These are phyloP conservation scores for Conus canariensis DNA, from an alignment of 2,888 invertebrate species.

Conservation along the genomic window DNA sequence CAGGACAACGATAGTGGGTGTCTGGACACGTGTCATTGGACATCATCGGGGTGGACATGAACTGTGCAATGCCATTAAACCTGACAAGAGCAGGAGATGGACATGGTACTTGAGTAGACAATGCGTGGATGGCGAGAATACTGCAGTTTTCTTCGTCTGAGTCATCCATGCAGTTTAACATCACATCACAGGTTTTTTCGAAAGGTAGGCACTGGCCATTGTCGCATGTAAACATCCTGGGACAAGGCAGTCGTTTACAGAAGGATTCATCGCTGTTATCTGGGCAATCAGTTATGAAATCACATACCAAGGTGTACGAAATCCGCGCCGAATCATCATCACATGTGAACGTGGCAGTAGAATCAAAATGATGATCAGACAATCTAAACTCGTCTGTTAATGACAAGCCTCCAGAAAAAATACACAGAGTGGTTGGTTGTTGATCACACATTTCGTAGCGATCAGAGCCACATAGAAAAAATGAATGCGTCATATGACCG, in stretches of 20 bases:
- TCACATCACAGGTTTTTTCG: neutral
- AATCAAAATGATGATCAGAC: too few relatives aligned
- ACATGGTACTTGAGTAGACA: neutral
- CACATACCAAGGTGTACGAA: neutral
- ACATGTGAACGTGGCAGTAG: neutral
- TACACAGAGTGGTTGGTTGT: too few relatives aligned
- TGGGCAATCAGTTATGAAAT: neutral
- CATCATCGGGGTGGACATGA: neutral
- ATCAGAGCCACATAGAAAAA: too few relatives aligned
- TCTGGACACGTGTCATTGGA: neutral
- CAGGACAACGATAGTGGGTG: constrained; percentile 8
- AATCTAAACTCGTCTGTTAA: too few relatives aligned
- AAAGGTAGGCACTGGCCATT: neutral
- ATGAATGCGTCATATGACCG: too few relatives aligned
- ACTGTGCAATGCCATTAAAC: neutral
- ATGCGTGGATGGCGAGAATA: neutral
- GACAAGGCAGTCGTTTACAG: neutral
- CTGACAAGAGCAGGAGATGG: neutral
- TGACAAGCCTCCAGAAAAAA: too few relatives aligned
- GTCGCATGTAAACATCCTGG: neutral
- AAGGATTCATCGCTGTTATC: neutral
- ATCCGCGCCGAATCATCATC: neutral
- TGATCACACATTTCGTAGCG: too few relatives aligned
- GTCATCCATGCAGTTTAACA: neutral
- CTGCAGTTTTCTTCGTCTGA: neutral